Conservation (phyloP, 2,888 invertebrate species). For the Epicampocera succincta region DNA sequence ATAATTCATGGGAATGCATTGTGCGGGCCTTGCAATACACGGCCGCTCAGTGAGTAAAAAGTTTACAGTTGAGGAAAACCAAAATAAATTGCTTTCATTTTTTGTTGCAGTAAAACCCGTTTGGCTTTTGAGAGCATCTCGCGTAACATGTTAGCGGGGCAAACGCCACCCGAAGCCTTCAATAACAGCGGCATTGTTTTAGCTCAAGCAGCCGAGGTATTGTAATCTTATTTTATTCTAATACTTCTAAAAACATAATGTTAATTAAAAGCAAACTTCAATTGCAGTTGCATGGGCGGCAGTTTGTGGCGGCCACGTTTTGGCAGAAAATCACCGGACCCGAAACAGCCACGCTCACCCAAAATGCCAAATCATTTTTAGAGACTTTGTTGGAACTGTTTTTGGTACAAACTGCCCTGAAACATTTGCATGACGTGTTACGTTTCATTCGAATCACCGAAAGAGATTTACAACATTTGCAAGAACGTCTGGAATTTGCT, state of each 20-base stretch:
- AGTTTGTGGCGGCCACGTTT: constrained; percentile 88
- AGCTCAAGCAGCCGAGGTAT: constrained; percentile 89
- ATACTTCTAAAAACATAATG: background rate
- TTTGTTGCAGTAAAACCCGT: constrained; percentile 85
- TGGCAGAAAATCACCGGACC: constrained; percentile 83
- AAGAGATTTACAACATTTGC: constrained; percentile 81
- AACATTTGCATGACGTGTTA: constrained; percentile 88
- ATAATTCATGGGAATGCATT: constrained; percentile 78
- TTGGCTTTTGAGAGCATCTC: constrained; percentile 87
- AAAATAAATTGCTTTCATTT: too few species aligned
- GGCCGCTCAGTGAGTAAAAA: constrained; percentile 67
- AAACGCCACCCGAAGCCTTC: constrained; percentile 89
- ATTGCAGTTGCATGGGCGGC: constrained; percentile 89
- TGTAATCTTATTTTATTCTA: constrained; percentile 69
- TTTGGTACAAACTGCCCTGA: constrained; percentile 88
- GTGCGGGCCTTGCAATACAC: constrained; percentile 78
- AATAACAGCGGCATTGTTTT: constrained; percentile 92
- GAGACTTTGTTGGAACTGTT: constrained; percentile 90
- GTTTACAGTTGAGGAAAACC: too few species aligned
- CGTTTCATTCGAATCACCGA: constrained; percentile 79
- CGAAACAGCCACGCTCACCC: constrained; percentile 82
- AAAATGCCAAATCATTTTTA: constrained; percentile 85
- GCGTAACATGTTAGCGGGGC: constrained; percentile 84
- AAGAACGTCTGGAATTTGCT: constrained; percentile 87
- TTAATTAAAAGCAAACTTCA: background rate